Percentiles rank a stretch among this genome's conserved stretches.
Evolutionary conservation across 2,888 invertebrate genomes (phyloP).

Genomic region (Polymixis flavicincta): DNA sequence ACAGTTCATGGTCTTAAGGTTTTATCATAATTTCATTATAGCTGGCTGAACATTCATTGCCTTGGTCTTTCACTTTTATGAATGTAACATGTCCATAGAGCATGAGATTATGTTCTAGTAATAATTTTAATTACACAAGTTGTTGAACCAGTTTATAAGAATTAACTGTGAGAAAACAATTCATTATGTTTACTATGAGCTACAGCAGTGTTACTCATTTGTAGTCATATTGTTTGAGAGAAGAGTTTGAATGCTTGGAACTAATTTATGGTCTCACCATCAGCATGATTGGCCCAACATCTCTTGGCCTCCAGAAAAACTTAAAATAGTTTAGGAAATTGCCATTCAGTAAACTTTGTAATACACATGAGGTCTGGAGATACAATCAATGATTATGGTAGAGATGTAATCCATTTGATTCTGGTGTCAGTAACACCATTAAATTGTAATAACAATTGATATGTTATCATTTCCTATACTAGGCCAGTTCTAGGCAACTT

Average conservation of each 20-base stretch:
- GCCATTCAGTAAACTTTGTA: background rate
- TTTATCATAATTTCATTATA: slow-evolving; percentile 60
- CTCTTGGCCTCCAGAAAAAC: background rate
- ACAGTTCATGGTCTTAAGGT: slow-evolving; percentile 63
- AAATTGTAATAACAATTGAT: slow-evolving; percentile 20
- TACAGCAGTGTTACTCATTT: slow-evolving; percentile 2
- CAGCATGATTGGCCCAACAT: background rate
- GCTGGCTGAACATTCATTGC: slow-evolving; percentile 37
- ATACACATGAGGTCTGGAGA: background rate
- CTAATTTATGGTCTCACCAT: slow-evolving; percentile 1
- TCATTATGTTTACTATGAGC: slow-evolving; percentile 21
- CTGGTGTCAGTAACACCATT: slow-evolving; percentile 31
- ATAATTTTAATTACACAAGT: slow-evolving; percentile 40
- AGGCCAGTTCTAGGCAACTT: background rate
- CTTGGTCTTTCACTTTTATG: slow-evolving; percentile 56
- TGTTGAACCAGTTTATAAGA: slow-evolving; percentile 33
- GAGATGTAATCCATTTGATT: slow-evolving; percentile 10
- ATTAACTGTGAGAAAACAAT: slow-evolving; percentile 45
- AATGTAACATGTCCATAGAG: slow-evolving; percentile 42
- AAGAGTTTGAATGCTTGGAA: background rate
- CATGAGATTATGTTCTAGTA: slow-evolving; percentile 44
- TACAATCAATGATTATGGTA: background rate
- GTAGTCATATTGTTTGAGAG: background rate
- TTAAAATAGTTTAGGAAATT: background rate
- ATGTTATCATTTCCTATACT: slow-evolving; percentile 23